Percentiles rank a stretch among this genome's conserved stretches.
Evolutionary conservation across 37 sponge, comb jelly and placozoan species (phyloP).

Genomic region (Dysidea cf. avara): DNA sequence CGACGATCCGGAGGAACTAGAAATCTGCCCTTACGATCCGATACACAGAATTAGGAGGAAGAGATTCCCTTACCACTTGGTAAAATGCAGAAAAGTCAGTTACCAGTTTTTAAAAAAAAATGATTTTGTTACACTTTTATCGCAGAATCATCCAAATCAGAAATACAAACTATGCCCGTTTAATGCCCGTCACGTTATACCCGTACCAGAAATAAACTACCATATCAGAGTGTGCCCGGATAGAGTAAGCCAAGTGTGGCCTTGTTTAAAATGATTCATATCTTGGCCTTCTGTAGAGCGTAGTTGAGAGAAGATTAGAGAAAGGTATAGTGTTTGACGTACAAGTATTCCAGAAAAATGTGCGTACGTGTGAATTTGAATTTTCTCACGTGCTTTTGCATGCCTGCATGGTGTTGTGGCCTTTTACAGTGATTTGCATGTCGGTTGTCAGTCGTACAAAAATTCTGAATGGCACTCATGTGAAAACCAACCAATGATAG

Average conservation of each 20-base stretch:
- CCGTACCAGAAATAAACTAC: slow-evolving; percentile 28
- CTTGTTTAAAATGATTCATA: background rate
- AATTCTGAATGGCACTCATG: too few relatives aligned
- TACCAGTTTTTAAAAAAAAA: background rate
- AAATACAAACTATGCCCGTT: slow-evolving; percentile 59
- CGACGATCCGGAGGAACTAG: slow-evolving; percentile 70
- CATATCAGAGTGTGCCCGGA: slow-evolving; percentile 45
- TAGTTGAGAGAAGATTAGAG: too few relatives aligned
- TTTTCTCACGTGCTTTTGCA: too few relatives aligned
- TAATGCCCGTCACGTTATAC: slow-evolving; percentile 71
- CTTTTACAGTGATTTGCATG: too few relatives aligned
- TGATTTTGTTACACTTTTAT: background rate
- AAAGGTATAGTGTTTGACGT: too few relatives aligned
- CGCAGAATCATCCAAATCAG: slow-evolving; percentile 23
- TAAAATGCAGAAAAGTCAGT: slow-evolving; percentile 77
- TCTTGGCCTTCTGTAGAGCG: background rate
- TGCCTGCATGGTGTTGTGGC: too few relatives aligned
- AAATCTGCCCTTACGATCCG: slow-evolving; percentile 84
- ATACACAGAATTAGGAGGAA: slow-evolving; percentile 72
- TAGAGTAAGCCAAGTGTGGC: slow-evolving; percentile 7
- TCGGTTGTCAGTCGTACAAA: too few relatives aligned
- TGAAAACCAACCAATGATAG: too few relatives aligned
- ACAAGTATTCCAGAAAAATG: too few relatives aligned
- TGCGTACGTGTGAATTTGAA: too few relatives aligned
- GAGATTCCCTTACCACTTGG: slow-evolving; percentile 83